A percentile compares a stretch with the other conserved stretches of the same genome.
phyloP scores from a whole-genome alignment of 2,797 vertebrate genomes.

The Acipenser transmontanus region DNA sequence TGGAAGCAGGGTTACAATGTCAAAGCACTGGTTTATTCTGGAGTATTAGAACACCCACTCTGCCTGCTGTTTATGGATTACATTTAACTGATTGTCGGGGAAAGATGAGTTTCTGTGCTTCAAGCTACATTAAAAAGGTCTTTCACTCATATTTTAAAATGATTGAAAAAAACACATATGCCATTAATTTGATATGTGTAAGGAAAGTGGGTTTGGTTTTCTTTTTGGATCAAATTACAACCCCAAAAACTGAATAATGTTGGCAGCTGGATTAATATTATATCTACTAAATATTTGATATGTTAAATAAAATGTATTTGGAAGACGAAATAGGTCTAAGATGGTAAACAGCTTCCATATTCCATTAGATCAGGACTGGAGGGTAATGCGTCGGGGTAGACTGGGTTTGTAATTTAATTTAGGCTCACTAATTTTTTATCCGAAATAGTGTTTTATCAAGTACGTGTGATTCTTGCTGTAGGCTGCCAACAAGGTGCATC shows the following conservation, averaged over 20 bases:
- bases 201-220: not conserved
- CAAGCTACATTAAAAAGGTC: not conserved
- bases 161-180: not conserved
- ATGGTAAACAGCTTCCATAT: not conserved
- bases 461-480: not conserved
- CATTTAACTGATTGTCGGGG: not conserved
- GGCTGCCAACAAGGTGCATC: not conserved
- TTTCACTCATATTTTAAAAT: not conserved
- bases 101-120: conserved; percentile 3
- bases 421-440: not conserved
- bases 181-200: not conserved
- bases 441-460: not conserved
- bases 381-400: not conserved
- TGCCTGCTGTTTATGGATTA: too few species aligned
- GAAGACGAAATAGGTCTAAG: conserved; percentile 9
- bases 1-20: too few species aligned
- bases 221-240: conserved; percentile 15
- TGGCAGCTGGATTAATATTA: not conserved
- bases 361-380: conserved; percentile 7
- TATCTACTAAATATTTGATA: conserved; percentile 12
- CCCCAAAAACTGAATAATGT: not conserved
- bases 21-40: too few species aligned
- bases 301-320: not conserved
- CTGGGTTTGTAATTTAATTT: conserved; percentile 8
- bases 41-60: too few species aligned